Percentiles rank a stretch among this genome's conserved stretches.
Conservation (phyloP, 2,888 invertebrate species). For the Phymatocera aterrima region DNA sequence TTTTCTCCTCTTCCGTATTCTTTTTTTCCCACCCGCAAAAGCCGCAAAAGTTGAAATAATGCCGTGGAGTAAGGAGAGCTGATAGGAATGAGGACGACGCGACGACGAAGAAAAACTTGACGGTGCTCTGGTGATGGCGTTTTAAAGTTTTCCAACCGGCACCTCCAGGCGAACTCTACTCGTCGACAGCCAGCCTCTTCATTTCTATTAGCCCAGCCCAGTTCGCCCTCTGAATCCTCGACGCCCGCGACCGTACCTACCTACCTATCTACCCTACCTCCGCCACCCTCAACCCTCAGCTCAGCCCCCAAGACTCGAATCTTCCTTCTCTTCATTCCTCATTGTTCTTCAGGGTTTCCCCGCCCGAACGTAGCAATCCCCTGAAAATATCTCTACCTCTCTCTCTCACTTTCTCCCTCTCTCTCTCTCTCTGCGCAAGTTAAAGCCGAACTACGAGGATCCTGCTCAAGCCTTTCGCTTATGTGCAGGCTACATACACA, state of each 20-base stretch:
- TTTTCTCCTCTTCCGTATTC: not conserved
- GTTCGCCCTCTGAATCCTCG: slow-evolving; percentile 49
- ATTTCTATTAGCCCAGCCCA: slow-evolving; percentile 64
- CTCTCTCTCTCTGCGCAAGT: slow-evolving; percentile 49
- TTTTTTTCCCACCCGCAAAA: not conserved
- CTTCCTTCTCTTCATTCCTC: slow-evolving; percentile 51
- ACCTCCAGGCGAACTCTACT: slow-evolving; percentile 58
- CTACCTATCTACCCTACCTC: too few species aligned
- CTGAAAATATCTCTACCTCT: too few species aligned
- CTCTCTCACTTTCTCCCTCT: too few species aligned
- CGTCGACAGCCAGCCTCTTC: slow-evolving; percentile 65
- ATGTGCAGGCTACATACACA: not conserved
- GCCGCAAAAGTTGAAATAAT: slow-evolving; percentile 17
- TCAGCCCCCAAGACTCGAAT: slow-evolving; percentile 19
- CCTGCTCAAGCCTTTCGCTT: slow-evolving; percentile 28
- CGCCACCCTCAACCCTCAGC: slow-evolving; percentile 52
- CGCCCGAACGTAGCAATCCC: slow-evolving; percentile 49
- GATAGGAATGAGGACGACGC: not conserved
- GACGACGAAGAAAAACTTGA: slow-evolving; percentile 30
- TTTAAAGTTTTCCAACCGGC: slow-evolving; percentile 52
- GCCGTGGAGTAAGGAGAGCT: not conserved
- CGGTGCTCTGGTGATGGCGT: slow-evolving; percentile 11
- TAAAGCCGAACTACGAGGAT: slow-evolving; percentile 60
- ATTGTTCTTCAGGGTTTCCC: slow-evolving; percentile 63
- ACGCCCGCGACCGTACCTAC: slow-evolving; percentile 46